Evolutionary conservation across 2,797 vertebrate genomes (phyloP).

Genomic region (Potorous gilbertii): DNA sequence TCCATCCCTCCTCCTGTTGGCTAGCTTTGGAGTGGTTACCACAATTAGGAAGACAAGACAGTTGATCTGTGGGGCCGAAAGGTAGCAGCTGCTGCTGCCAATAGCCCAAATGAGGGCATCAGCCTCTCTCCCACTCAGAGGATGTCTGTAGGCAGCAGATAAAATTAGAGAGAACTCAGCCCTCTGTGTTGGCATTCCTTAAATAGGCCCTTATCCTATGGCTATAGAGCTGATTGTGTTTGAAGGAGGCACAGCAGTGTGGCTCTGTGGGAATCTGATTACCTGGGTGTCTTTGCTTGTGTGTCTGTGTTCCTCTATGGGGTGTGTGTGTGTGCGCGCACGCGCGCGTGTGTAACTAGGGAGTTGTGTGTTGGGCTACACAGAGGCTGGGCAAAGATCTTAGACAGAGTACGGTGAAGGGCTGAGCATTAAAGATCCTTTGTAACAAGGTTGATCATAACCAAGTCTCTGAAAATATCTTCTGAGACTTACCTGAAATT

Average conservation of each 20-base stretch:
- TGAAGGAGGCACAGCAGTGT: background rate
- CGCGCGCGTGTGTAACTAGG: background rate
- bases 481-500: background rate
- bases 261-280: background rate
- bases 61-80: background rate
- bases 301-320: background rate
- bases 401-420: background rate
- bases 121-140: background rate
- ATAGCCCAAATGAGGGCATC: background rate
- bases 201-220: slow-evolving; percentile 7
- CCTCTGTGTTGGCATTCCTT: background rate
- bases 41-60: background rate
- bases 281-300: background rate
- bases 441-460: background rate
- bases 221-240: background rate
- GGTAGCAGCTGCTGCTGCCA: background rate
- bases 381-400: background rate
- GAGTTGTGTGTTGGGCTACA: background rate
- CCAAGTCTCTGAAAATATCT: background rate
- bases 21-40: background rate
- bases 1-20: background rate
- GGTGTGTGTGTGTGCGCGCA: background rate
- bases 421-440: background rate
- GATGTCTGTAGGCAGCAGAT: slow-evolving; percentile 5
- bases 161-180: slow-evolving; percentile 3